phyloP scores from a whole-genome alignment of 2,888 invertebrate species.

The Philopedon plagiatum region DNA sequence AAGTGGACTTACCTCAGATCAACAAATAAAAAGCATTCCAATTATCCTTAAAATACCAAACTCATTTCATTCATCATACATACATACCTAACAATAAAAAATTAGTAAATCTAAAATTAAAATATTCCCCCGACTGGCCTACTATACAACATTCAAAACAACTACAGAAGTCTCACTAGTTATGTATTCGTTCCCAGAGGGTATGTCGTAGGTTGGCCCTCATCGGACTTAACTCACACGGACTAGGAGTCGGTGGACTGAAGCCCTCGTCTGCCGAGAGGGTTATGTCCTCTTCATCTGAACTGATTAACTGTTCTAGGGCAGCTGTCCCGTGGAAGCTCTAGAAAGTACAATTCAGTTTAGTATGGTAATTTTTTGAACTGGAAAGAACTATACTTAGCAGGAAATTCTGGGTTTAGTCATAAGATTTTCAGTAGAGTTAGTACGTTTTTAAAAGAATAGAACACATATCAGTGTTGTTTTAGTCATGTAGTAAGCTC shows the following conservation, averaged over 20 bases:
- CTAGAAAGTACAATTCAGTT: slow-evolving; percentile 55
- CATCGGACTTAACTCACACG: slow-evolving; percentile 66
- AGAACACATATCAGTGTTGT: too few relatives aligned
- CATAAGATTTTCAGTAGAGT: too few relatives aligned
- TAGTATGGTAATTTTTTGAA: too few relatives aligned
- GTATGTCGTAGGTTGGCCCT: slow-evolving; percentile 62
- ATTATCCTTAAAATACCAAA: too few relatives aligned
- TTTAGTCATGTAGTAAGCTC: too few relatives aligned
- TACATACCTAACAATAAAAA: not conserved
- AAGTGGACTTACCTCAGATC: too few relatives aligned
- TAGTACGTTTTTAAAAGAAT: too few relatives aligned
- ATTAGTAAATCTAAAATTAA: not conserved
- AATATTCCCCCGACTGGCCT: not conserved
- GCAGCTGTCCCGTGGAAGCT: slow-evolving; percentile 70
- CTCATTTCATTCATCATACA: too few relatives aligned
- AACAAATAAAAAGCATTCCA: too few relatives aligned
- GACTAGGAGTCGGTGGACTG: slow-evolving; percentile 69
- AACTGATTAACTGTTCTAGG: slow-evolving; percentile 65
- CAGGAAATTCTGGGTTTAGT: too few relatives aligned
- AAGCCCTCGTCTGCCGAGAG: slow-evolving; percentile 68
- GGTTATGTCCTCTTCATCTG: slow-evolving; percentile 67
- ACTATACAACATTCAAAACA: not conserved
- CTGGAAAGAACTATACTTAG: too few relatives aligned
- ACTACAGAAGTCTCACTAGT: slow-evolving; percentile 50
- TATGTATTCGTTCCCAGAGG: slow-evolving; percentile 62